Evolutionary conservation across 2,113 vertebrate genomes (phyloP).

Genomic region (Vanacampus margaritifer): DNA sequence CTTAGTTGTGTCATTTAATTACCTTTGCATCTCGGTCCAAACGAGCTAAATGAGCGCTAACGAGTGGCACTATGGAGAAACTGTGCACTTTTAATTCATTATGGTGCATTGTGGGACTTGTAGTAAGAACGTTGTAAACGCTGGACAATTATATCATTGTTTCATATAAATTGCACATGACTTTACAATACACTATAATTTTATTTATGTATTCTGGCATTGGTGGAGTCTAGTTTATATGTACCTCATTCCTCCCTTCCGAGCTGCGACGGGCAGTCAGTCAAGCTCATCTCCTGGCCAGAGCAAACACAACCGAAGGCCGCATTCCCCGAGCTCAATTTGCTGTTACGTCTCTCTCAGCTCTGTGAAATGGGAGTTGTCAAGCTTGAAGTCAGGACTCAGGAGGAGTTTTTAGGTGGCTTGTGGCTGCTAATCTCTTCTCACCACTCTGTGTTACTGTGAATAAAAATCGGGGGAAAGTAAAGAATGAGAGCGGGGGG

Average conservation of each 20-base stretch:
- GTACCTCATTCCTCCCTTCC: conserved; percentile 30
- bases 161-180: not conserved
- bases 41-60: no score
- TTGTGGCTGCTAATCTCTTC: conserved; percentile 61
- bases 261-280: conserved; percentile 66
- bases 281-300: conserved; percentile 80
- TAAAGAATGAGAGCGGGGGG: not conserved
- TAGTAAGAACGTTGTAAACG: no score
- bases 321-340: conserved; percentile 81
- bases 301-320: conserved; percentile 77
- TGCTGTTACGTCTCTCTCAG: conserved; percentile 78
- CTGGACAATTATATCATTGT: no score
- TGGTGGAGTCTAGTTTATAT: conserved; percentile 27
- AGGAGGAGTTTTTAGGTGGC: conserved; percentile 66
- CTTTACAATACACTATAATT: not conserved
- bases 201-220: conserved; percentile 24
- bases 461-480: not conserved
- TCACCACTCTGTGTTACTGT: conserved; percentile 34
- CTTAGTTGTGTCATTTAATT: no score
- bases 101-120: no score
- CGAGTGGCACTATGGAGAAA: no score
- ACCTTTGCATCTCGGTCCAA: no score
- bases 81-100: no score
- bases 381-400: conserved; percentile 63
- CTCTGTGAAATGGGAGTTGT: conserved; percentile 76